Evolutionary conservation across 2,888 invertebrate genomes (phyloP), one percentile per base, ranked within the genome.

Genomic region (Scaptomyza parva): DNA sequence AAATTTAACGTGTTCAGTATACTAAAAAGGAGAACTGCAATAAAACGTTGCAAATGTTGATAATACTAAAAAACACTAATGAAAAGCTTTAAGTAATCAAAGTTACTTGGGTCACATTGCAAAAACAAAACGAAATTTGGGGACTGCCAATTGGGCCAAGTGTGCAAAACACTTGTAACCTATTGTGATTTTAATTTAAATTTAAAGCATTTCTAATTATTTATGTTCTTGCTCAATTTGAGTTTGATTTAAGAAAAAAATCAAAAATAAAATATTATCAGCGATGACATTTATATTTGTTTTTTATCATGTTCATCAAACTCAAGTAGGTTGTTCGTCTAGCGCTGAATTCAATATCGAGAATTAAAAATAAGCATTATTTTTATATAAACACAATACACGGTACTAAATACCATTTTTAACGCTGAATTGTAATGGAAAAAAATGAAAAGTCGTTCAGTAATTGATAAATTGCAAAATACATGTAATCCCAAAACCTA

Each of bases 341-440:
- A 40, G 71, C 52, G 76, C 58, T 35, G 14, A 64, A 50, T 55
- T 60, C 48, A 54, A 47, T 47, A 12, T 44, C 41, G 51, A 62
- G 54, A 44, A 53, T 63, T 70, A 51, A 24, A 78, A 63, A 39
- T 83, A 80, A 86, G 80, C 70, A 83, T 73, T 78, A 76, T 64
- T 69, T 69, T 64, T 66, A 67, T 62, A 61, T 61, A 52, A 43
- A 60, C 33, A 62, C 33, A 70, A 62, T 14, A 70, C 28, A 39
- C 20, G 55, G 44, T 40, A 61, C 73, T 71, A 35, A 51, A 37
- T 6, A 33, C 57, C 40, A 33, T 66, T 66, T 57, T 22, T 58
- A 66, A 66, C 28, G 17, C 41, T 48, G 28, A 61, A 58, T 24
- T 30, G 41, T 45, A 57, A 68, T 40, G 44, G 40, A 71, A 75